A percentile compares a stretch with the other conserved stretches of the same genome.
Evolutionary conservation across 1,140 invertebrate species (phyloP).

Genomic region (Melipona quadrifasciata): DNA sequence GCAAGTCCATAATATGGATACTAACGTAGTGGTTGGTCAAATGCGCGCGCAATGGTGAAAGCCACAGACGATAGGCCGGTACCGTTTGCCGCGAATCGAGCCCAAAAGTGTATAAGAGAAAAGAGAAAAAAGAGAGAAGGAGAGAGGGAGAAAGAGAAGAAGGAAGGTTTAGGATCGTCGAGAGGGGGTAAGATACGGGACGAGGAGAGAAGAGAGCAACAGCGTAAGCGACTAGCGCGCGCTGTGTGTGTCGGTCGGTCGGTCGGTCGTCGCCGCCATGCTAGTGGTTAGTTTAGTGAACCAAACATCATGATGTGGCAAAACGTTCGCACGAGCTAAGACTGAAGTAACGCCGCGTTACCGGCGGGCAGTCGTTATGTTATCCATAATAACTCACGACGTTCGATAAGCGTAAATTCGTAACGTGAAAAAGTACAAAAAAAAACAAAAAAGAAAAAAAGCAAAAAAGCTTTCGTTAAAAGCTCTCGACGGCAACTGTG

Average conservation of each 20-base stretch:
- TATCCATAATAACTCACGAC: constrained; percentile 69
- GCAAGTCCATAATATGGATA: constrained; percentile 34
- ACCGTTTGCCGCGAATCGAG: constrained; percentile 37
- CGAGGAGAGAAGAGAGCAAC: constrained; percentile 58
- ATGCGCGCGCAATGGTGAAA: constrained; percentile 33
- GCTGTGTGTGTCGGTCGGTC: constrained; percentile 71
- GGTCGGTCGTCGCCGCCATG: constrained; percentile 81
- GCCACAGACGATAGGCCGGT: constrained; percentile 41
- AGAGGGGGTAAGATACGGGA: constrained; percentile 26
- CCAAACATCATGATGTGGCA: constrained; percentile 83
- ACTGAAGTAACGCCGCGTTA: constrained; percentile 72
- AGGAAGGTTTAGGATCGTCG: not conserved
- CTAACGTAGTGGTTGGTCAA: not conserved
- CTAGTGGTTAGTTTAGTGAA: constrained; percentile 81
- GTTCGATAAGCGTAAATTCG: constrained; percentile 74
- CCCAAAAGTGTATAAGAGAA: constrained; percentile 8
- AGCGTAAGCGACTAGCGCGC: constrained; percentile 70
- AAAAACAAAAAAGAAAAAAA: constrained; percentile 52
- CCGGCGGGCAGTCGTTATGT: constrained; percentile 76
- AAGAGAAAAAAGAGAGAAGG: constrained; percentile 22
- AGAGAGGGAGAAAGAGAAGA: constrained; percentile 15
- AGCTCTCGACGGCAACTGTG: constrained; percentile 25
- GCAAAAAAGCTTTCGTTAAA: constrained; percentile 37
- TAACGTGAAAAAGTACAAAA: constrained; percentile 69
- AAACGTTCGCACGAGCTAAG: constrained; percentile 77